phyloP scores from a whole-genome alignment of 1,140 invertebrate genomes.

The Subanguina moxae region DNA sequence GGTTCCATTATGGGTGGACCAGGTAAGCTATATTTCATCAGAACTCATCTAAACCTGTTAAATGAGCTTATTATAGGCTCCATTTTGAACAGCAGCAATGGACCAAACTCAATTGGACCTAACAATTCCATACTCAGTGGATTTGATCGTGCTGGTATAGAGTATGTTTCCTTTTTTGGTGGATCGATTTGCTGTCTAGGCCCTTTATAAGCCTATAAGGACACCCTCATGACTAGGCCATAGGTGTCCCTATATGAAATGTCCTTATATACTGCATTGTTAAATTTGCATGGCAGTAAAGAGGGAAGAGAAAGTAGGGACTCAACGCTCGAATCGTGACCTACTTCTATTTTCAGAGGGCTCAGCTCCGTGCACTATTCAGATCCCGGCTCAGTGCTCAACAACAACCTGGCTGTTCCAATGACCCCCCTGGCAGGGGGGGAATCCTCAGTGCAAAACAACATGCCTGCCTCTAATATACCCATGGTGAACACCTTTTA shows the following conservation, averaged over 20 bases:
- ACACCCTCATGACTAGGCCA: too few relatives aligned
- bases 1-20: constrained; percentile 35
- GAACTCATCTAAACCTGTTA: background rate
- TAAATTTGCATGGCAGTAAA: too few relatives aligned
- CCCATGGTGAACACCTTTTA: constrained; percentile 2
- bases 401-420: constrained; percentile 46
- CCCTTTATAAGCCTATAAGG: too few relatives aligned
- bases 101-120: constrained; percentile 12
- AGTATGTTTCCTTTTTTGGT: background rate
- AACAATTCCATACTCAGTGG: constrained; percentile 33
- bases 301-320: too few relatives aligned
- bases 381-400: constrained; percentile 38
- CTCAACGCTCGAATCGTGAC: background rate
- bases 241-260: too few relatives aligned
- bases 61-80: constrained; percentile 20
- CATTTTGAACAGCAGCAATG: constrained; percentile 43
- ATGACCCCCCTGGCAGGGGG: constrained; percentile 42
- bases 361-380: constrained; percentile 15
- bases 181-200: too few relatives aligned
- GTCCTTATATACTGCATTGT: too few relatives aligned
- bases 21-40: constrained; percentile 8
- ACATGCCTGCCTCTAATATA: constrained; percentile 41
- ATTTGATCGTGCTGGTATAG: constrained; percentile 21
- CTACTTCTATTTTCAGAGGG: background rate
- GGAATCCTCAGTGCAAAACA: constrained; percentile 22